These are phyloP conservation scores for Rhagologus leucostigma DNA, from an alignment of 2,113 vertebrate genomes.

Conservation along the genomic window DNA sequence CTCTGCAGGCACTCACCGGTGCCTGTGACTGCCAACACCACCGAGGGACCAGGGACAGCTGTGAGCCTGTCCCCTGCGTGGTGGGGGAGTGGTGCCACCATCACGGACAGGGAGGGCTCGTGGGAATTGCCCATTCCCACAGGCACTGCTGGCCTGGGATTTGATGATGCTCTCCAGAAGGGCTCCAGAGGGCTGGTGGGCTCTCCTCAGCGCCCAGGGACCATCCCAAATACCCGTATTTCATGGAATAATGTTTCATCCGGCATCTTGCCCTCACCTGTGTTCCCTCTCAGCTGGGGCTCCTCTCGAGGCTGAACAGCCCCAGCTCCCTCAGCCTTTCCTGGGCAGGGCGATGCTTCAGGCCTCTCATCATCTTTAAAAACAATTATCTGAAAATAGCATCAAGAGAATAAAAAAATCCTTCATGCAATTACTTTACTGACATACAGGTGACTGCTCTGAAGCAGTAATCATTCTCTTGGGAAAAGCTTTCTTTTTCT, in stretches of 20 bases:
- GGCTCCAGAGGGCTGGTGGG: not conserved
- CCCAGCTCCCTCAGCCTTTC: not conserved
- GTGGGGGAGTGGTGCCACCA: accelerated
- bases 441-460: not conserved
- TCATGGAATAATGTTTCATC: not conserved
- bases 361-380: not conserved
- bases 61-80: accelerated
- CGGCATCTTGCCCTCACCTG: not conserved
- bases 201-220: accelerated
- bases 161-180: no score
- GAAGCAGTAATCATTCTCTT: not conserved
- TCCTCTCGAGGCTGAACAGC: not conserved
- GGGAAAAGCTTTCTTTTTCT: not conserved
- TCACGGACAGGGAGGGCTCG: not conserved
- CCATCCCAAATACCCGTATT: not conserved
- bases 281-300: not conserved
- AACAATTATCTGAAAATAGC: not conserved
- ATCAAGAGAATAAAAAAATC: not conserved
- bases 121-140: not conserved
- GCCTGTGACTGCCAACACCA: not conserved
- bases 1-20: not conserved
- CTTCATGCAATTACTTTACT: not conserved
- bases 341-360: not conserved
- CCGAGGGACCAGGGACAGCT: not conserved
- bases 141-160: not conserved